A percentile compares a stretch with the other conserved stretches of the same genome.
phyloP scores from a whole-genome alignment of 2,888 invertebrate genomes.

The Lumbricus terrestris region DNA sequence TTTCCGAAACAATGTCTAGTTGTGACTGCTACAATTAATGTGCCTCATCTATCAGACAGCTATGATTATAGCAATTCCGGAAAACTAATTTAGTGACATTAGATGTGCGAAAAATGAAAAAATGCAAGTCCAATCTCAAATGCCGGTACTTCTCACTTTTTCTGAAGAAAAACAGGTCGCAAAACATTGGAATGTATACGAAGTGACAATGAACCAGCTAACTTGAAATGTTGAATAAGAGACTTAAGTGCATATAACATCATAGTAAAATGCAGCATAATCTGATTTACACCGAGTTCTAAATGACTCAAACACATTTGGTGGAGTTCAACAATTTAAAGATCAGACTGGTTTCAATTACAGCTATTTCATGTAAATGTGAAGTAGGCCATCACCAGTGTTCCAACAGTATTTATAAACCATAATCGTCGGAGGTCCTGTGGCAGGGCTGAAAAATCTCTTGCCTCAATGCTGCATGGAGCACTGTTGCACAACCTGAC shows the following conservation, averaged over 20 bases:
- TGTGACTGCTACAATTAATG: neutral
- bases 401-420: neutral
- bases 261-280: neutral
- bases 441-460: neutral
- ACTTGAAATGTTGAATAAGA: neutral
- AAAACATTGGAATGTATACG: neutral
- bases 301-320: too few relatives aligned
- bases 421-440: too few relatives aligned
- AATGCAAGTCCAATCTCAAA: neutral
- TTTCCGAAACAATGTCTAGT: neutral
- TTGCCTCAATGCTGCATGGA: neutral
- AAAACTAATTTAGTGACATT: neutral
- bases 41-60: neutral
- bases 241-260: neutral
- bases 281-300: neutral
- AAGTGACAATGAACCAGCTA: neutral
- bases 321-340: neutral
- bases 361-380: too few relatives aligned
- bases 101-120: neutral
- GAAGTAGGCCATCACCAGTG: neutral
- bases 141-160: neutral
- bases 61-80: neutral
- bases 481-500: neutral
- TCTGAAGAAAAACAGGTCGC: neutral
- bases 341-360: neutral